Conservation (phyloP, 2,113 vertebrate genomes). For the Polypterus bichir region DNA sequence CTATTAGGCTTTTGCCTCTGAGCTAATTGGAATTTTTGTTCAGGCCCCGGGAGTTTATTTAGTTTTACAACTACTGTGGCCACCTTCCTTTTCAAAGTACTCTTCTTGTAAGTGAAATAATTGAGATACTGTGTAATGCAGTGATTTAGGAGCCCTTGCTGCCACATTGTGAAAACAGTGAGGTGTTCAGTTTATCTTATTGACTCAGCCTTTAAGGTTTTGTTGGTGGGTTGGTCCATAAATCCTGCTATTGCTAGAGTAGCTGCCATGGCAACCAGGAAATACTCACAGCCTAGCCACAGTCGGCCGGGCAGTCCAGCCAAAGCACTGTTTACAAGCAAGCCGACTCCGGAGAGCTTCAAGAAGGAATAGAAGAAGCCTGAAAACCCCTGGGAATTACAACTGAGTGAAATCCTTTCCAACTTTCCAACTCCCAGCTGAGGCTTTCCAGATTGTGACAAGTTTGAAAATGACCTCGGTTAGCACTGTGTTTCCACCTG, state of each 20-base stretch:
- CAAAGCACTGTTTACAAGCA: background rate
- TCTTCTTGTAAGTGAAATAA: no score
- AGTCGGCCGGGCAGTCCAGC: background rate
- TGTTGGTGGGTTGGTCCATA: constrained; percentile 41
- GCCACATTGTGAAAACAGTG: background rate
- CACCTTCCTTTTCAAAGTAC: background rate
- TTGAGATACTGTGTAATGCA: no score
- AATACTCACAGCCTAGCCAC: constrained; percentile 42
- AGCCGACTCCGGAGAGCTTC: constrained; percentile 5
- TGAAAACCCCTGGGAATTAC: background rate
- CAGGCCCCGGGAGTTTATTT: background rate
- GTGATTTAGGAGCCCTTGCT: background rate
- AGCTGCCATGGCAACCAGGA: constrained; percentile 59
- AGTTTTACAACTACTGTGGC: background rate
- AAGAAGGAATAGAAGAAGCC: constrained; percentile 21
- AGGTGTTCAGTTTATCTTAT: constrained; percentile 28
- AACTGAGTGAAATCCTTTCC: background rate
- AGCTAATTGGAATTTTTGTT: background rate
- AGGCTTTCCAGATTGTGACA: no score
- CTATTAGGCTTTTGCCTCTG: no score
- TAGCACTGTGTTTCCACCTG: constrained; percentile 39
- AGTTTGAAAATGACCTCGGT: constrained; percentile 39
- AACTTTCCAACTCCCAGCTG: no score
- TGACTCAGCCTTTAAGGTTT: constrained; percentile 25
- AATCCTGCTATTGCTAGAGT: constrained; percentile 46